Percentiles rank a stretch among this genome's conserved stretches.
These are phyloP conservation scores for Drymodes brunneopygia DNA, from an alignment of 2,113 vertebrate genomes.

Conservation along the genomic window DNA sequence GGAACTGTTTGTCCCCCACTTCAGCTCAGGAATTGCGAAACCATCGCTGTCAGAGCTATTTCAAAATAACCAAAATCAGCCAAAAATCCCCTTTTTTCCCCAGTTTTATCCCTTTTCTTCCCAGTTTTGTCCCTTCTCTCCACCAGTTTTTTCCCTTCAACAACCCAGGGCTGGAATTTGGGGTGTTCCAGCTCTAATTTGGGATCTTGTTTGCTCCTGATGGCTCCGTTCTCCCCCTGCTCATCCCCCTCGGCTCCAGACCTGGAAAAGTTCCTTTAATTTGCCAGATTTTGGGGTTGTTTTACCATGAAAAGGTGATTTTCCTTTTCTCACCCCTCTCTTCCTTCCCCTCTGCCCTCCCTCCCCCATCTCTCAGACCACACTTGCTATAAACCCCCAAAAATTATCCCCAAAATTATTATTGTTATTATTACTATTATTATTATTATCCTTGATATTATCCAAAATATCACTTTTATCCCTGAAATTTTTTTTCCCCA, in stretches of 20 bases:
- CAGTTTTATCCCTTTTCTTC: not conserved
- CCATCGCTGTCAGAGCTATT: rapidly evolving
- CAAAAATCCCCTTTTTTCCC: not conserved
- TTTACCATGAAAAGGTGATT: not conserved
- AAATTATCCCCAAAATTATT: not conserved
- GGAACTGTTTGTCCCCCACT: not conserved
- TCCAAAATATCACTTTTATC: not conserved
- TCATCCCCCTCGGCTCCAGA: not conserved
- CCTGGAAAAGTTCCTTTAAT: not conserved
- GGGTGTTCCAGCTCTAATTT: not conserved
- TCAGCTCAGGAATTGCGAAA: not conserved
- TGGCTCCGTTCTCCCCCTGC: too few species aligned
- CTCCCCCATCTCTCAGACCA: not conserved
- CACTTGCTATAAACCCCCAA: not conserved
- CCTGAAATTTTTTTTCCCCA: too few species aligned
- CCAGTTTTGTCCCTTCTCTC: not conserved
- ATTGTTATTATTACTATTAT: not conserved
- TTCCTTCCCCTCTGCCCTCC: not conserved
- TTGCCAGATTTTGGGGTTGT: not conserved
- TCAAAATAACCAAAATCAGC: not conserved
- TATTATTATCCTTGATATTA: not conserved
- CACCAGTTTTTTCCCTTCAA: not conserved
- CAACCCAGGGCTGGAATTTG: not conserved
- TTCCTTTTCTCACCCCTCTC: not conserved
- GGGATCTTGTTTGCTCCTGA: rapidly evolving